Conservation (phyloP, 1,140 invertebrate species). For the Holotrichia oblita region DNA sequence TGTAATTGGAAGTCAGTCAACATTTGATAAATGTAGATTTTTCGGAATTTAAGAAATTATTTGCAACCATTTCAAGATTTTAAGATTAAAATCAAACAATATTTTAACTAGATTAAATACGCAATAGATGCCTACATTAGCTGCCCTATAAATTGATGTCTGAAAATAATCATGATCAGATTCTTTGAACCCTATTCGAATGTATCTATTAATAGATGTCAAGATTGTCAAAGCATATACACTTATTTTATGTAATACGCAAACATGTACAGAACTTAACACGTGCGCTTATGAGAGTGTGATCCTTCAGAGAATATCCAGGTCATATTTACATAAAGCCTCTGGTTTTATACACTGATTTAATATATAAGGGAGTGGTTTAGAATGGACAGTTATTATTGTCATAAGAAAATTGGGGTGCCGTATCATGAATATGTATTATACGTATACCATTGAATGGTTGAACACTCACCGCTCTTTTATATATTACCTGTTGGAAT, state of each 20-base stretch:
- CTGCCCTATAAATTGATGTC: no score
- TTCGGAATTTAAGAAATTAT: no score
- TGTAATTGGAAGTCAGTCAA: no score
- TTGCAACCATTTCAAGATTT: no score
- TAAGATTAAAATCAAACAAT: no score
- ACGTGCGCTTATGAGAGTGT: background rate
- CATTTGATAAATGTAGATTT: no score
- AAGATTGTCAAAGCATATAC: background rate
- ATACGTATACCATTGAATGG: slow-evolving; percentile 1
- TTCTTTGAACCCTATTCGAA: no score
- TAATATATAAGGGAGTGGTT: slow-evolving; percentile 27
- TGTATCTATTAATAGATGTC: background rate
- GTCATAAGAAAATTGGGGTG: slow-evolving; percentile 33
- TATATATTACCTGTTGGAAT: slow-evolving; percentile 7
- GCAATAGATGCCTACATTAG: no score
- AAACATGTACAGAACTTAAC: background rate
- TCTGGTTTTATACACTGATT: slow-evolving; percentile 20
- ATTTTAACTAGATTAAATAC: no score
- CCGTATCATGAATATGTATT: slow-evolving; percentile 26
- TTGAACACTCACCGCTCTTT: background rate
- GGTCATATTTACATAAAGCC: slow-evolving; percentile 32
- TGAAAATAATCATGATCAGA: no score
- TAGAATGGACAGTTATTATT: slow-evolving; percentile 23
- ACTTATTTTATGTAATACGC: background rate
- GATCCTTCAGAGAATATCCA: background rate